A percentile compares a stretch with the other conserved stretches of the same genome.
phyloP scores from a whole-genome alignment of 2,113 vertebrate genomes.

The Rhabdomys dilectus region DNA sequence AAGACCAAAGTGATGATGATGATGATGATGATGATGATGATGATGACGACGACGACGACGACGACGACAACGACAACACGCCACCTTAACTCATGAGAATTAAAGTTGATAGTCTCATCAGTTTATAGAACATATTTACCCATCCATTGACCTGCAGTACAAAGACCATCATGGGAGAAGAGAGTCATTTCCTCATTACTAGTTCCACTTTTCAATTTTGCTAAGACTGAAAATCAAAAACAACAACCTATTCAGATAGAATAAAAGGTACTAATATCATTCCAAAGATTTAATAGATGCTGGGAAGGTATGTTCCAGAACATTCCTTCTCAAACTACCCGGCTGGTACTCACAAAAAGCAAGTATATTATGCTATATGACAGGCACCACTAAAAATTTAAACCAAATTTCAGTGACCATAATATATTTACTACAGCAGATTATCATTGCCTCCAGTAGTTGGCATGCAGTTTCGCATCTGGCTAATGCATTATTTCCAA shows the following conservation, averaged over 20 bases:
- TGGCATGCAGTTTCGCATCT: not conserved
- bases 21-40: not conserved
- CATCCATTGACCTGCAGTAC: not conserved
- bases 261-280: not conserved
- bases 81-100: not conserved
- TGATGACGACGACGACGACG: too few species aligned
- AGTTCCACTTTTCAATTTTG: not conserved
- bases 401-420: not conserved
- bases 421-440: not conserved
- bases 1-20: not conserved
- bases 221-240: not conserved
- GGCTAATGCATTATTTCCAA: slow-evolving; percentile 44
- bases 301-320: not conserved
- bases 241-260: not conserved
- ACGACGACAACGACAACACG: not conserved
- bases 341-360: not conserved
- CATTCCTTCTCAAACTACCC: not conserved
- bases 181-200: not conserved
- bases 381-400: not conserved
- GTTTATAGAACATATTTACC: not conserved
- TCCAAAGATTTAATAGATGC: not conserved
- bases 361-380: not conserved
- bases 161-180: not conserved
- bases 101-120: not conserved
- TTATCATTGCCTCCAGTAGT: not conserved